These are phyloP conservation scores for Aphodius sticticus DNA, from an alignment of 2,888 invertebrate genomes.

Conservation along the genomic window DNA sequence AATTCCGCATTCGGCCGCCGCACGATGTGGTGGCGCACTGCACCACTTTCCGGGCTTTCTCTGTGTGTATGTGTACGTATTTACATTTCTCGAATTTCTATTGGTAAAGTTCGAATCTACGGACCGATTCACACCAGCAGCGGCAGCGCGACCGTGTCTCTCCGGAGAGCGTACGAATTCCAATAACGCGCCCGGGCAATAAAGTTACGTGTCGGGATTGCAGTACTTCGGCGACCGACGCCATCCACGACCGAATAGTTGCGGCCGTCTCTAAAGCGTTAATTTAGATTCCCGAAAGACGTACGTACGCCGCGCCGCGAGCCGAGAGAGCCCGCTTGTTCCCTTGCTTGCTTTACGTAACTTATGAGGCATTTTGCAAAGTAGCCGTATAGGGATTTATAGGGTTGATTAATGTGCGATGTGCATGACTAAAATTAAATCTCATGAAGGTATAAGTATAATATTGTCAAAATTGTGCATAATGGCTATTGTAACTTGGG, in stretches of 20 bases:
- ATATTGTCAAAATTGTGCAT: not conserved
- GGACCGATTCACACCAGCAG: not conserved
- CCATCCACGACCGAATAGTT: not conserved
- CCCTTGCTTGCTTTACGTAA: not conserved
- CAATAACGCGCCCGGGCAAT: not conserved
- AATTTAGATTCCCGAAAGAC: conserved; percentile 4
- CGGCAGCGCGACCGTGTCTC: not conserved
- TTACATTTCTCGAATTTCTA: not conserved
- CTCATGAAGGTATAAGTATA: not conserved
- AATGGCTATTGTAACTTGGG: too few relatives aligned
- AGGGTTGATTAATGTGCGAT: not conserved
- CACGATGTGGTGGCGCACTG: not conserved
- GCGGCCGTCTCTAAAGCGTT: not conserved
- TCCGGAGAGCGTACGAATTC: not conserved
- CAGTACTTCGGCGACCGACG: not conserved
- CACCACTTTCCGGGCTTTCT: not conserved
- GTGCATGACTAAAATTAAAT: not conserved
- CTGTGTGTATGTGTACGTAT: not conserved
- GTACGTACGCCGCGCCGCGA: not conserved
- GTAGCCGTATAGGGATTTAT: not conserved
- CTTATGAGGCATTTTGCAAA: not conserved
- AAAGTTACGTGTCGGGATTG: conserved; percentile 4
- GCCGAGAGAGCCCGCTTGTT: not conserved
- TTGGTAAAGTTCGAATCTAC: not conserved
- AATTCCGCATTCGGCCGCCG: not conserved